These are phyloP conservation scores for Drosophila sechellia DNA, from an alignment of 1,140 invertebrate species.

Conservation along the genomic window DNA sequence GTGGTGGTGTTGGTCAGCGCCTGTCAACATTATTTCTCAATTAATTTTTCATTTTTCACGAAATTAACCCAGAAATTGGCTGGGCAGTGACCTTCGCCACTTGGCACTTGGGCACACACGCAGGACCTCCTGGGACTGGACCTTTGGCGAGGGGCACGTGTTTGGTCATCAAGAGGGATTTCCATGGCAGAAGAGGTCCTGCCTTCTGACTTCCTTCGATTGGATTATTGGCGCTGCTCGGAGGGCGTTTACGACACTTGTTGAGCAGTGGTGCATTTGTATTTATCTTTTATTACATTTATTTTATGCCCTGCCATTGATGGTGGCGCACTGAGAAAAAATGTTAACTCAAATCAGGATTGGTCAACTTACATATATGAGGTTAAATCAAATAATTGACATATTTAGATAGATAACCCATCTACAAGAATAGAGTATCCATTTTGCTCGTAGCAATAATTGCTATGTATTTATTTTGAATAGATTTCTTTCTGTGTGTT, in stretches of 20 bases:
- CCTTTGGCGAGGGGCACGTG: conserved; percentile 28
- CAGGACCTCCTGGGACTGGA: not conserved
- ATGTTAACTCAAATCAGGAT: not conserved
- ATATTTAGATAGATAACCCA: not conserved
- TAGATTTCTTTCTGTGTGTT: conserved; percentile 10
- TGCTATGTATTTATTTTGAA: not conserved
- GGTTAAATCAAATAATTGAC: too few species aligned
- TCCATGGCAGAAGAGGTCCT: not conserved
- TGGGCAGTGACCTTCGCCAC: conserved; percentile 76
- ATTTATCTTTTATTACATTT: conserved; percentile 64
- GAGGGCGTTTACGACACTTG: conserved; percentile 16
- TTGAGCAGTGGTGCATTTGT: conserved; percentile 26
- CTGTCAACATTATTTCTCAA: conserved; percentile 84
- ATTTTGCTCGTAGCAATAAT: too few species aligned
- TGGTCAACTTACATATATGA: not conserved
- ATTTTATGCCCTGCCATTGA: conserved; percentile 26
- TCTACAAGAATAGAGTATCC: too few species aligned
- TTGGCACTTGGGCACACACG: conserved; percentile 46
- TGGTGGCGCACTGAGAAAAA: conserved; percentile 2
- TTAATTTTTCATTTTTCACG: conserved; percentile 84
- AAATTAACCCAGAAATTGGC: conserved; percentile 80
- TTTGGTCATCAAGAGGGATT: conserved; percentile 24
- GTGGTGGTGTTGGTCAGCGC: conserved; percentile 63
- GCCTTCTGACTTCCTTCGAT: conserved; percentile 25
- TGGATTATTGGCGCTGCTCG: conserved; percentile 27